These are phyloP conservation scores for Microplitis demolitor DNA, from an alignment of 1,140 invertebrate genomes.

Conservation along the genomic window DNA sequence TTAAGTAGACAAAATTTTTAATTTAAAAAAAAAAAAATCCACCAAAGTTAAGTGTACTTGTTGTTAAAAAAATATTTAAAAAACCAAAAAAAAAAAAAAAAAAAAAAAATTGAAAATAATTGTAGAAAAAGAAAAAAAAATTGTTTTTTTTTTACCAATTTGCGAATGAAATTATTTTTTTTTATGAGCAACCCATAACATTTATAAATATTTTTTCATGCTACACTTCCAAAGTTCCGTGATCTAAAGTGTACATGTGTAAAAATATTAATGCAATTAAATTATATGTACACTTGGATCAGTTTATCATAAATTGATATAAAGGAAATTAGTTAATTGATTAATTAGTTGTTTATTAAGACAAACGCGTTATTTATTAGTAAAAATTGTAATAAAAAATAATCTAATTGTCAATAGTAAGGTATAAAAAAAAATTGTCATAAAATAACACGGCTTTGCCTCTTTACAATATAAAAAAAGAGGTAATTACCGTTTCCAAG, in stretches of 20 bases:
- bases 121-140: too few species aligned
- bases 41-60: too few species aligned
- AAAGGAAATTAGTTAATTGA: neutral
- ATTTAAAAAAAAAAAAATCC: too few species aligned
- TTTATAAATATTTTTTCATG: neutral
- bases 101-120: too few species aligned
- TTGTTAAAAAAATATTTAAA: too few species aligned
- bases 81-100: too few species aligned
- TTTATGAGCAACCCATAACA: neutral
- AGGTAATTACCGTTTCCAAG: neutral
- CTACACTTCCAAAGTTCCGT: neutral
- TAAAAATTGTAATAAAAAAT: neutral
- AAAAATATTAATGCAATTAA: neutral
- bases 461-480: neutral
- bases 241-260: neutral
- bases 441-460: neutral
- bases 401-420: neutral
- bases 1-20: too few species aligned
- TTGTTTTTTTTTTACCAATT: neutral
- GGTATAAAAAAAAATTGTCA: neutral
- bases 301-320: neutral
- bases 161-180: neutral
- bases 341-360: neutral
- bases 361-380: neutral
- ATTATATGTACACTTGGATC: neutral